Evolutionary conservation across 92 coral and sea anemone species (phyloP).

Genomic region (Epizoanthus scotinus): DNA sequence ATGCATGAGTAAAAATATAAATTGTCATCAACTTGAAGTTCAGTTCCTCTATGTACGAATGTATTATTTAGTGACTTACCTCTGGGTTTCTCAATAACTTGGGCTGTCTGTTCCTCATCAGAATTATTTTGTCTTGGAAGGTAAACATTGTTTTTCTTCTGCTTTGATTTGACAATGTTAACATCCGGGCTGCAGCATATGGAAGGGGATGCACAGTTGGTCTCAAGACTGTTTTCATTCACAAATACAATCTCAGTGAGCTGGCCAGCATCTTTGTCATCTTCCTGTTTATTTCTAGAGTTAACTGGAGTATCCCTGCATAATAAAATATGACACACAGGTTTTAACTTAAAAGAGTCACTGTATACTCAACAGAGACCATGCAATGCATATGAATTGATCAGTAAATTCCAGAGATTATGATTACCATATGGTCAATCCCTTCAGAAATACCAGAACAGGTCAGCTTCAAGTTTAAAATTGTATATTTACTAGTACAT

Average conservation of each 20-base stretch:
- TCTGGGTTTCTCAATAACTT: not conserved
- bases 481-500: too few relatives aligned
- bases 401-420: too few relatives aligned
- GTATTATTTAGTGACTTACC: not conserved
- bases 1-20: too few relatives aligned
- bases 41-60: too few relatives aligned
- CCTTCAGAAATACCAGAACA: too few relatives aligned
- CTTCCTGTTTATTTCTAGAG: not conserved
- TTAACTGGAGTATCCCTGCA: not conserved
- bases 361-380: too few relatives aligned
- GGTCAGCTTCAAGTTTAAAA: too few relatives aligned
- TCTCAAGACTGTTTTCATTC: slow-evolving; percentile 23
- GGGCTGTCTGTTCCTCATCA: not conserved
- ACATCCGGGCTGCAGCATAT: not conserved
- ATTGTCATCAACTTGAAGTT: not conserved
- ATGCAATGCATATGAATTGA: too few relatives aligned
- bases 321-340: not conserved
- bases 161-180: slow-evolving; percentile 8
- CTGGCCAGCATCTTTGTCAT: not conserved
- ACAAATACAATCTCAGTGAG: slow-evolving; percentile 7
- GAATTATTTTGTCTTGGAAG: not conserved
- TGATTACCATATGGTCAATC: too few relatives aligned
- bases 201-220: not conserved
- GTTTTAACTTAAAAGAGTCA: too few relatives aligned
- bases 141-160: not conserved